phyloP scores from a whole-genome alignment of 1,140 invertebrate genomes.

The Littorina saxatilis region DNA sequence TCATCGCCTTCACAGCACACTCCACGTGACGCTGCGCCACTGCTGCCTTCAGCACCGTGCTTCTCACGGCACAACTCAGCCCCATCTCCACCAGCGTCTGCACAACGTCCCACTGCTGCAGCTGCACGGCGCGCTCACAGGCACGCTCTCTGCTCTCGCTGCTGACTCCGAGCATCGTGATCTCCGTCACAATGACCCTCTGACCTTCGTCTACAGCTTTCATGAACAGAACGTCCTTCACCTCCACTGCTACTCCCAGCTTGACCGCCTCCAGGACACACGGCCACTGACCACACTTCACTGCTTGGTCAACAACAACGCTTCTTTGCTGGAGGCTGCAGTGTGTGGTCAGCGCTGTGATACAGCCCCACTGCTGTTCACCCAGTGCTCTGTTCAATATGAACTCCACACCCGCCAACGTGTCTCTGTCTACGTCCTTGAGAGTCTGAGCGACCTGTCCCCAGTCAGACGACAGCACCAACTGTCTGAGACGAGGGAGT shows the following conservation, averaged over 20 bases:
- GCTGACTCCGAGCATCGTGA: too few species aligned
- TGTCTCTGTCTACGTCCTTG: not conserved
- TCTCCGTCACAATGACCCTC: too few species aligned
- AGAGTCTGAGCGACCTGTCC: not conserved
- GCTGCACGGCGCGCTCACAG: not conserved
- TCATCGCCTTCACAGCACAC: not conserved
- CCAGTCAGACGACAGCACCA: not conserved
- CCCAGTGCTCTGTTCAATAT: not conserved
- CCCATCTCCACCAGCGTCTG: not conserved
- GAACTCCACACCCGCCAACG: not conserved
- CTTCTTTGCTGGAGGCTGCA: not conserved
- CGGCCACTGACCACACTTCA: not conserved
- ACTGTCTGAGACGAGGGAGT: not conserved
- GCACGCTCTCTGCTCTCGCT: too few species aligned
- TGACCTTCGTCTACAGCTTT: too few species aligned
- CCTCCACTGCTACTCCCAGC: not conserved
- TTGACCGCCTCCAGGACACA: not conserved
- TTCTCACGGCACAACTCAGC: not conserved
- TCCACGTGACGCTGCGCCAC: not conserved
- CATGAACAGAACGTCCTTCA: too few species aligned
- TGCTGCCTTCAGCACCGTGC: not conserved
- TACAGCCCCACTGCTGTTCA: not conserved
- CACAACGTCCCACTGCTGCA: not conserved
- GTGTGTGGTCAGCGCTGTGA: not conserved
- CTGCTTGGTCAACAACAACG: not conserved